phyloP scores from a whole-genome alignment of 2,113 vertebrate species.

The Dendrocopos noguchii region DNA sequence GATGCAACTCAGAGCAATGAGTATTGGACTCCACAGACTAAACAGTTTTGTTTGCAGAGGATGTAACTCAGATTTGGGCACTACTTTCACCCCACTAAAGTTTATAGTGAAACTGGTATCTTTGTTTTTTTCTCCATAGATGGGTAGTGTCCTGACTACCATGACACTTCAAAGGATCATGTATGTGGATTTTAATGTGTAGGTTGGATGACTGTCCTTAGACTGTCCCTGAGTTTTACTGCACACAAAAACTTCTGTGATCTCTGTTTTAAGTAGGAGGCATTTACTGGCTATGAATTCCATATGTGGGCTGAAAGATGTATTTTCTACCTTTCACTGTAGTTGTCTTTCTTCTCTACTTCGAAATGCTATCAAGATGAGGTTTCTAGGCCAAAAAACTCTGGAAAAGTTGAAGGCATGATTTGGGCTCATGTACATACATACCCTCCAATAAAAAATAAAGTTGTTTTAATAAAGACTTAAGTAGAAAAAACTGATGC shows the following conservation, averaged over 20 bases:
- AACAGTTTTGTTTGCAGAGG: not conserved
- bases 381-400: slow-evolving; percentile 13
- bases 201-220: not conserved
- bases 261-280: slow-evolving; percentile 32
- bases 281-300: slow-evolving; percentile 48
- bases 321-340: slow-evolving; percentile 1
- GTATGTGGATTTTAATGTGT: not conserved
- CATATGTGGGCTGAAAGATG: slow-evolving; percentile 59
- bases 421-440: not conserved
- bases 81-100: not conserved
- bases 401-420: slow-evolving; percentile 10
- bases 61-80: not conserved
- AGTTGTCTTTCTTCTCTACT: not conserved
- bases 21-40: not conserved
- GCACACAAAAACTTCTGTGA: slow-evolving; percentile 12
- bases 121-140: not conserved
- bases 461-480: slow-evolving; percentile 45
- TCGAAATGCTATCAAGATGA: slow-evolving; percentile 58
- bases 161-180: slow-evolving; percentile 19
- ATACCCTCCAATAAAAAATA: not conserved
- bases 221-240: slow-evolving; percentile 35
- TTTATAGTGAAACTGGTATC: not conserved
- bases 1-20: not conserved
- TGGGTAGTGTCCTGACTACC: not conserved
- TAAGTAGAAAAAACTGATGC: slow-evolving; percentile 26